Conservation (phyloP, 2,113 vertebrate genomes). For the mouse (Mus musculus) region GRCm39 chr10:45818001-45818500, state of each 20-base stretch:
- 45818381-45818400: background rate
- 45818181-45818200: background rate
- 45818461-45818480: slow-evolving; percentile 14
- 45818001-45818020: too few relatives aligned
- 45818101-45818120: background rate
- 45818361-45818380: background rate
- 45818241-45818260: background rate
- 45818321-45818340: slow-evolving; percentile 1
- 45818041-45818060: too few relatives aligned
- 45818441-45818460: background rate
- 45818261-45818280: slow-evolving; percentile 35
- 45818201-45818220: background rate
- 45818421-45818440: background rate
- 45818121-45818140: background rate
- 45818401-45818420: background rate
- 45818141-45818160: background rate
- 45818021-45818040: too few relatives aligned
- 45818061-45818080: too few relatives aligned
- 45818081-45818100: too few relatives aligned
- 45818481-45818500: slow-evolving; percentile 42
- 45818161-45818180: background rate
- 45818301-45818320: slow-evolving; percentile 35
- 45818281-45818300: background rate
- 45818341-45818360: background rate
- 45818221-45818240: background rate